These are phyloP conservation scores for Microcaecilia unicolor DNA, from an alignment of 2,797 vertebrate species.

Conservation along the genomic window DNA sequence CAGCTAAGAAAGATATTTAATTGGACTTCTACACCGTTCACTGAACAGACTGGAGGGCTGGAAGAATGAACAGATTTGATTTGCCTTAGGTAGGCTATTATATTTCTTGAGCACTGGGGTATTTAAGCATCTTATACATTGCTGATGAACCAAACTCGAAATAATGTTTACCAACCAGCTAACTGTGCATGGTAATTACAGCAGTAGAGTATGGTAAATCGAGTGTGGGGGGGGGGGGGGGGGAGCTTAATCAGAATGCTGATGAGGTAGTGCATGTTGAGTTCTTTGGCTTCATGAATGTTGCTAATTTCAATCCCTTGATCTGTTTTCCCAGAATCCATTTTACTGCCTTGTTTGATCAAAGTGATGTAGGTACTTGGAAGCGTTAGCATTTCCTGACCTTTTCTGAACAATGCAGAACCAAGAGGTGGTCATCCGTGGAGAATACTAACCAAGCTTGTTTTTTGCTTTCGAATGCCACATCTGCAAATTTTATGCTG, in stretches of 20 bases:
- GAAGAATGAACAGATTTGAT: slow-evolving; percentile 7
- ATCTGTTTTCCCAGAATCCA: neutral
- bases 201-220: neutral
- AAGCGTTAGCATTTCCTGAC: neutral
- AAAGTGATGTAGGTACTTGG: neutral
- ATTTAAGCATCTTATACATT: slow-evolving; percentile 11
- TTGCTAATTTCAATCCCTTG: neutral
- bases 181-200: neutral
- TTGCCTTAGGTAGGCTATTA: neutral
- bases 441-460: neutral
- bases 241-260: slow-evolving; percentile 1
- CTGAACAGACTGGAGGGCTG: slow-evolving; percentile 3
- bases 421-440: neutral
- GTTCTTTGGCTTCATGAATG: slow-evolving; percentile 4
- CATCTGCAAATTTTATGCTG: neutral
- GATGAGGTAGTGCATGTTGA: slow-evolving; percentile 1
- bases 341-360: neutral
- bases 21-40: neutral
- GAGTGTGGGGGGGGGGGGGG: no score
- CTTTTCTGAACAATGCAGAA: no score
- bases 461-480: neutral
- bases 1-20: neutral
- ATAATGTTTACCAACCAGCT: neutral
- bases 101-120: slow-evolving; percentile 4
- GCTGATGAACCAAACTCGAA: neutral